Percentiles rank a stretch among this genome's conserved stretches.
phyloP scores from a whole-genome alignment of 1,140 invertebrate genomes.

The Drosophila tristis region DNA sequence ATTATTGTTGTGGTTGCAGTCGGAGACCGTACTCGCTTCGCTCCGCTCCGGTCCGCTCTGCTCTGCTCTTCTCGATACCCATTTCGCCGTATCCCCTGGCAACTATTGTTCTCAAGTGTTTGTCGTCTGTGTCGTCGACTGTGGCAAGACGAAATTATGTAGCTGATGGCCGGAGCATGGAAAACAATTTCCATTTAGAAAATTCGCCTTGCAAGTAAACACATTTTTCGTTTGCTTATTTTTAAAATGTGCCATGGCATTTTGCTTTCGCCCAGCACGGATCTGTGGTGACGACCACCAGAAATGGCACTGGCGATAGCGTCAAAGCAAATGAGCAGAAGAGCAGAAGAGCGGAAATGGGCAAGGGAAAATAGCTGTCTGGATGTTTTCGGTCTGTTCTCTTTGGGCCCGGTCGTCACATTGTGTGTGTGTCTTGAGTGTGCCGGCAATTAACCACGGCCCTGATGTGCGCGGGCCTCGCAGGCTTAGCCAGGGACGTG shows the following conservation, averaged over 20 bases:
- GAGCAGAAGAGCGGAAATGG: slow-evolving; percentile 12
- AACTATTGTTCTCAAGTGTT: slow-evolving; percentile 78
- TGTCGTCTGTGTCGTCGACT: slow-evolving; percentile 54
- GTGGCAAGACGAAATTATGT: slow-evolving; percentile 69
- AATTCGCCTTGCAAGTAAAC: slow-evolving; percentile 64
- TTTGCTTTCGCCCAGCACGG: slow-evolving; percentile 25
- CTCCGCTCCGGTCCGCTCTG: not conserved
- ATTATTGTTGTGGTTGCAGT: slow-evolving; percentile 80
- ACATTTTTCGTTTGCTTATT: slow-evolving; percentile 36
- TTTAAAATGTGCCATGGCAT: slow-evolving; percentile 46
- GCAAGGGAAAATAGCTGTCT: not conserved
- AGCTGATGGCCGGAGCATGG: slow-evolving; percentile 52
- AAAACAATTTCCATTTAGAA: slow-evolving; percentile 81
- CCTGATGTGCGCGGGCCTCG: slow-evolving; percentile 4
- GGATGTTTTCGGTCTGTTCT: slow-evolving; percentile 25
- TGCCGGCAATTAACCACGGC: slow-evolving; percentile 58
- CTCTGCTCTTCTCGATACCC: slow-evolving; percentile 7
- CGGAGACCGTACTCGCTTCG: slow-evolving; percentile 22
- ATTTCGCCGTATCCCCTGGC: slow-evolving; percentile 33
- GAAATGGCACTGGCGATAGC: slow-evolving; percentile 48
- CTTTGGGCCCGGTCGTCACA: slow-evolving; percentile 23
- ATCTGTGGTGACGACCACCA: slow-evolving; percentile 7
- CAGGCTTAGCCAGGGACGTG: slow-evolving; percentile 2
- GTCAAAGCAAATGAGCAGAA: slow-evolving; percentile 58
- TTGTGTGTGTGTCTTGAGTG: slow-evolving; percentile 35